Base-by-base conservation (phyloP, 1,140 invertebrate species). In the Neoseiulus cucumeris region DNA sequence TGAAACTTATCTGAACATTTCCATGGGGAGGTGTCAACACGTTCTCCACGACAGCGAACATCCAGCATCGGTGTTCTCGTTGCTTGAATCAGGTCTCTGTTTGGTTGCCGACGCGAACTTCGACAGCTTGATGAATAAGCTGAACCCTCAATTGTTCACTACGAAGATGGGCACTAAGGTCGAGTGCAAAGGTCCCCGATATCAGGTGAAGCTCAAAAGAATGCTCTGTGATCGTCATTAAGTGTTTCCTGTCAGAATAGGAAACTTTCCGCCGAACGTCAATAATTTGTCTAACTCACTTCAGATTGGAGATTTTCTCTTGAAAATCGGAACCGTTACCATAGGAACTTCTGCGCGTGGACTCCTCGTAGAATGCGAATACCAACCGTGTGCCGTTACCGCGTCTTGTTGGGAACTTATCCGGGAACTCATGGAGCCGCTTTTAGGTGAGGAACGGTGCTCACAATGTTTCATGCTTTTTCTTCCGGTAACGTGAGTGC, bases 21-120 rank as follows among this genome's bases (percentile, higher is more conserved):
- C 76, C 64, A 73, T 82, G 47, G 84, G 84, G 68, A 83, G 86
- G 71, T 86, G 85, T 0, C 83, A 95, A 0, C 87, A 95, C 75
- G 84, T 96, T 14, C 78, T 96, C 1, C 91, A 95, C 75, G 91
- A 95, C 77, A 93, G 87, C 0, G 92, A 97, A 74, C 88, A 92
- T 71, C 92, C 93, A 1, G 89, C 89, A 0, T 87, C 91, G 0
- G 89, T 91, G 12, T 97, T 95, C 77, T 85, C 90, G 6, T 82
- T 95, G 14, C 78, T 95, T 4, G 93, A 97, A 73, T 88, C 70
- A 18, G 69, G 70, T 6, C 70, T 72, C 6, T 86, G 89, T 30
- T 78, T 97, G 0, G 85, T 91, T 29, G 87, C 91, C 0, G 92
- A 96, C 75, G 83, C 84, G 0, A 77, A 94, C 2, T 94, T 95